Base-by-base conservation (phyloP, 2,888 invertebrate species). In the Schizaphis graminum region DNA sequence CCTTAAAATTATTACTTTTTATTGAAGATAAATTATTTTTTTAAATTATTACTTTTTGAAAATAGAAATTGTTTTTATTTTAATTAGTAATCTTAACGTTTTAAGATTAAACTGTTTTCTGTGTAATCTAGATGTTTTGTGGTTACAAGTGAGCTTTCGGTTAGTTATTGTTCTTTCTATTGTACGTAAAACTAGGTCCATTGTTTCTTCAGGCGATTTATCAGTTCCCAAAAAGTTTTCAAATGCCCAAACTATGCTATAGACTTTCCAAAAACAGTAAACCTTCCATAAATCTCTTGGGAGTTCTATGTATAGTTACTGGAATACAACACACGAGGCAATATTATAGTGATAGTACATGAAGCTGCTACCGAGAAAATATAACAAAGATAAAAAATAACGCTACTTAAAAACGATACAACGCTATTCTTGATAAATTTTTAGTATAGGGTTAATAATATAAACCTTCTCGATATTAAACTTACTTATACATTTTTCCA, bases 141-240 rank as follows among this genome's bases (percentile, higher is more conserved):
- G 87, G 61, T 49, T 28, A 28, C 21, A 47, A 8, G 47, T 49
- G 21, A 87, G 8, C 28, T 67, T 67, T 87, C 53, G 49, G 49
- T 92, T 88, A 92, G 49, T 92, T 88, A 92, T 67, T 92, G 92
- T 92, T 88, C 87, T 88, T 92, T 88, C 67, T 88, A 88, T 88
- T 88, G 92, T 92, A 88, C 49, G 53, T 41, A 67, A 49, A 49
- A n/a, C 49, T 47, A 53, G 61, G 67, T 89, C 61, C 85, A 90
- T 93, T 93, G 90, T 93, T 93, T 90, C 85, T 85, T 28, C 10
- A 41, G 44, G 41, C 93, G 90, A 93, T 93, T 93, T 93, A 93
- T 93, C 89, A 89, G 93, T 11, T 77, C 16, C 84, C 84, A 84
- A 90, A 93, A 93, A 93, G 93, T 93, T 93, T 93, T 84, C 89